Evolutionary conservation across 1,140 invertebrate genomes (phyloP).

Genomic region (Heliconius nattereri): DNA sequence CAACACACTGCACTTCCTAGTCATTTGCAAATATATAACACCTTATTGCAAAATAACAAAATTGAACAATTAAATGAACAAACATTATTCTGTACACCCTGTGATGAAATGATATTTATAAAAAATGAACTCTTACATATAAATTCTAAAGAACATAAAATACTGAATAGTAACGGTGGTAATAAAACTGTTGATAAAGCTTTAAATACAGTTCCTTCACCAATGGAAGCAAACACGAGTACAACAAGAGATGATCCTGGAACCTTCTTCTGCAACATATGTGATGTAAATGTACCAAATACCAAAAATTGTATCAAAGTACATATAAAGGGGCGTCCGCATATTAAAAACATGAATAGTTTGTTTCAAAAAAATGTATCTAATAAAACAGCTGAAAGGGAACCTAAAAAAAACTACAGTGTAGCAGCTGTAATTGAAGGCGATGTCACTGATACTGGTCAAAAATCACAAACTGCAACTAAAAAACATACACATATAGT

Average conservation of each 20-base stretch:
- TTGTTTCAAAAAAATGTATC: neutral
- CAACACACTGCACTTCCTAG: neutral
- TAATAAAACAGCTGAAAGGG: neutral
- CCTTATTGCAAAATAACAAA: neutral
- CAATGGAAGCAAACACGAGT: neutral
- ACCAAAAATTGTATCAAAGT: neutral
- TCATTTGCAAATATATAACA: neutral
- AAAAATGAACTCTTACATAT: neutral
- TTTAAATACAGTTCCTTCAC: neutral
- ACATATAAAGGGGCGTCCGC: neutral
- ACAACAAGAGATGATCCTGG: neutral
- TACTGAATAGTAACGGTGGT: neutral
- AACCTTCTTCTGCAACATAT: neutral
- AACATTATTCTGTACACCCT: neutral
- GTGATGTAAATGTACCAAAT: conserved; percentile 1
- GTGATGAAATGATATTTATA: neutral
- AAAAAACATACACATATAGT: neutral
- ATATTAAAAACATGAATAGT: neutral
- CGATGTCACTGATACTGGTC: neutral
- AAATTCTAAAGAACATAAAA: conserved; percentile 1
- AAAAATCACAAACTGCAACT: neutral
- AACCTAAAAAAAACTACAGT: neutral
- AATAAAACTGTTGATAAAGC: neutral
- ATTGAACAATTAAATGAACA: neutral
- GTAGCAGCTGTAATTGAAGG: neutral